A percentile compares a stretch with the other conserved stretches of the same genome.
These are phyloP conservation scores for Drosophila nikananu DNA, from an alignment of 1,140 invertebrate species.

Conservation along the genomic window DNA sequence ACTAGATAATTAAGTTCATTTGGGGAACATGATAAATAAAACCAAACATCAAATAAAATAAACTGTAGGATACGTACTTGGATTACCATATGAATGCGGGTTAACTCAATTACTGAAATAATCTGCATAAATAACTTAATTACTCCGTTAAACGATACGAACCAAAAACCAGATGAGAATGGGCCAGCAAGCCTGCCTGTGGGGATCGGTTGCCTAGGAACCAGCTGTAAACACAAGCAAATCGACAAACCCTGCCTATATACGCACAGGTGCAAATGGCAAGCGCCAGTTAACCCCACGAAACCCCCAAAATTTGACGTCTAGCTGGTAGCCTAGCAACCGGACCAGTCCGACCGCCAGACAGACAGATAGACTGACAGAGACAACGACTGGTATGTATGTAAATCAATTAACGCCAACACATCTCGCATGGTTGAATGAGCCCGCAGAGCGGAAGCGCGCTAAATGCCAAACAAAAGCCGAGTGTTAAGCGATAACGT, in stretches of 20 bases:
- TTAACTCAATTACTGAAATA: conserved; percentile 20
- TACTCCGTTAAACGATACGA: background rate
- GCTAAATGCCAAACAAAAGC: conserved; percentile 64
- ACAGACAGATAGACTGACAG: conserved; percentile 5
- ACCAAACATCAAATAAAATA: conserved; percentile 2
- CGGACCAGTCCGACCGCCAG: conserved; percentile 1
- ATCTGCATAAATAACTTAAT: conserved; percentile 16
- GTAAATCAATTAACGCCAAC: conserved; percentile 57
- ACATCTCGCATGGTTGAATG: conserved; percentile 36
- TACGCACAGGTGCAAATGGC: conserved; percentile 23
- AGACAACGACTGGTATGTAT: conserved; percentile 11
- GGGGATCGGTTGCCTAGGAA: conserved; percentile 13
- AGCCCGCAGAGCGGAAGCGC: conserved; percentile 67
- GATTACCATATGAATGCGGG: background rate
- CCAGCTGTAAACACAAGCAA: conserved; percentile 5
- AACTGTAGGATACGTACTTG: background rate
- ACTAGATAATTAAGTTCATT: background rate
- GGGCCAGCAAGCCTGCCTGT: background rate
- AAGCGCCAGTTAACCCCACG: conserved; percentile 12
- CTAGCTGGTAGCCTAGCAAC: conserved; percentile 32
- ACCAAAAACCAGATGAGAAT: background rate
- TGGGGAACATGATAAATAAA: background rate
- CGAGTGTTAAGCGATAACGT: conserved; percentile 58
- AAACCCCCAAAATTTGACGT: background rate
- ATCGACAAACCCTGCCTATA: background rate